Conservation (phyloP, 2,888 invertebrate species). For the Cheilosia soror region DNA sequence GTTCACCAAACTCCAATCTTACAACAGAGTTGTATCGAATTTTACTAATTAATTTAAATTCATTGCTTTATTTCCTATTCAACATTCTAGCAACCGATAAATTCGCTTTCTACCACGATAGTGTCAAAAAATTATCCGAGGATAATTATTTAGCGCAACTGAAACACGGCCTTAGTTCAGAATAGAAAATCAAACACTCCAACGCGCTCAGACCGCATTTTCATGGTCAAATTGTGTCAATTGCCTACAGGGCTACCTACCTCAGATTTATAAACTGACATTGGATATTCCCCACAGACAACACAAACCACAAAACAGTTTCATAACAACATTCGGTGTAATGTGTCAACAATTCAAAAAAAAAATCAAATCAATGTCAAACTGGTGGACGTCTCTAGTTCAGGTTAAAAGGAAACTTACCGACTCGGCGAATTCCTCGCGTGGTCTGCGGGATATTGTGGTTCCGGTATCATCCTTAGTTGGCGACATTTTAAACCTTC, state of each 20-base stretch:
- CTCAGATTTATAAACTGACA: conserved; percentile 15
- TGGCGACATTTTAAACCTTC: conserved; percentile 78
- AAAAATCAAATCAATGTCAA: background rate
- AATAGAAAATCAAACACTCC: too few relatives aligned
- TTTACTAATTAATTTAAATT: too few relatives aligned
- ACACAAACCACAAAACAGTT: background rate
- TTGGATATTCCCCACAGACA: background rate
- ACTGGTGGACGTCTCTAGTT: background rate
- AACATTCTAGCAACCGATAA: too few relatives aligned
- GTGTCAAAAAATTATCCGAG: too few relatives aligned
- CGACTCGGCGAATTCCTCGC: conserved; percentile 82
- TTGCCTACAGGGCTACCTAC: background rate
- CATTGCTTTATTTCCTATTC: too few relatives aligned
- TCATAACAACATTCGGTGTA: conserved; percentile 6
- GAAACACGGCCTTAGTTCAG: background rate
- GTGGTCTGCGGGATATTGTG: conserved; percentile 81
- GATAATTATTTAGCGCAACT: background rate
- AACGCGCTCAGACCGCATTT: background rate
- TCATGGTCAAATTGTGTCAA: conserved; percentile 20
- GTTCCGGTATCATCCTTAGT: conserved; percentile 81
- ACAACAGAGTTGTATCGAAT: too few relatives aligned
- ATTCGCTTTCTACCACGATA: too few relatives aligned
- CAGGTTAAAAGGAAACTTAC: conserved; percentile 77
- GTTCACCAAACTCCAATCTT: too few relatives aligned
- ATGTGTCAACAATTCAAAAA: conserved; percentile 2